Evolutionary conservation across 2,797 vertebrate genomes (phyloP).

Genomic region (Hybognathus amarus): DNA sequence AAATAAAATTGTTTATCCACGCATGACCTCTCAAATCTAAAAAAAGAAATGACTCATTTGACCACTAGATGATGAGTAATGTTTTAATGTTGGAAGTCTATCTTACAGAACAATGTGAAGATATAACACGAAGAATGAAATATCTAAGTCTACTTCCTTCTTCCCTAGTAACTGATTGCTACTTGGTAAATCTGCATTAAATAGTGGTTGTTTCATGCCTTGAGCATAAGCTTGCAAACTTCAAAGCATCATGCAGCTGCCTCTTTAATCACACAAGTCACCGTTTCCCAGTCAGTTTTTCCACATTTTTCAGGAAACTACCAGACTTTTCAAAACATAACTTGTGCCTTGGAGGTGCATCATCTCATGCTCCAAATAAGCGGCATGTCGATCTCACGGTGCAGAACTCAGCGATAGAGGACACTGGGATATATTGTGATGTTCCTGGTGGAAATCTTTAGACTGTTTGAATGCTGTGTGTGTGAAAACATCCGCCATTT

Average conservation of each 20-base stretch:
- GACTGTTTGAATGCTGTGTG: no score
- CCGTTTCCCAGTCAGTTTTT: background rate
- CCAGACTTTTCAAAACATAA: background rate
- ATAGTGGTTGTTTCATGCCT: background rate
- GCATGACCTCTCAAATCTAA: background rate
- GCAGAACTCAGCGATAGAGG: no score
- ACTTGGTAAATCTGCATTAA: constrained; percentile 45
- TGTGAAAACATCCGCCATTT: no score
- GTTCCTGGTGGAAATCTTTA: no score
- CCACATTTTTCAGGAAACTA: background rate
- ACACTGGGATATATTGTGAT: no score
- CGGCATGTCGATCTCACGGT: no score
- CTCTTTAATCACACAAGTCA: constrained; percentile 21
- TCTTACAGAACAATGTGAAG: background rate
- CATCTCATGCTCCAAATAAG: no score
- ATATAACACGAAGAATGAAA: background rate
- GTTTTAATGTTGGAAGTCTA: background rate
- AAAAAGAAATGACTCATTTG: background rate
- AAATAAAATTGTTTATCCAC: background rate
- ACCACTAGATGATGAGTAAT: background rate
- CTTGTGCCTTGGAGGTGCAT: background rate
- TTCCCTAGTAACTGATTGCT: constrained; percentile 36
- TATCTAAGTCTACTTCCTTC: background rate
- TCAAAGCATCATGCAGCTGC: constrained; percentile 20
- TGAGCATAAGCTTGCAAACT: constrained; percentile 18